Evolutionary conservation across 2,113 vertebrate genomes (phyloP).

Genomic region (Halcyon senegalensis): DNA sequence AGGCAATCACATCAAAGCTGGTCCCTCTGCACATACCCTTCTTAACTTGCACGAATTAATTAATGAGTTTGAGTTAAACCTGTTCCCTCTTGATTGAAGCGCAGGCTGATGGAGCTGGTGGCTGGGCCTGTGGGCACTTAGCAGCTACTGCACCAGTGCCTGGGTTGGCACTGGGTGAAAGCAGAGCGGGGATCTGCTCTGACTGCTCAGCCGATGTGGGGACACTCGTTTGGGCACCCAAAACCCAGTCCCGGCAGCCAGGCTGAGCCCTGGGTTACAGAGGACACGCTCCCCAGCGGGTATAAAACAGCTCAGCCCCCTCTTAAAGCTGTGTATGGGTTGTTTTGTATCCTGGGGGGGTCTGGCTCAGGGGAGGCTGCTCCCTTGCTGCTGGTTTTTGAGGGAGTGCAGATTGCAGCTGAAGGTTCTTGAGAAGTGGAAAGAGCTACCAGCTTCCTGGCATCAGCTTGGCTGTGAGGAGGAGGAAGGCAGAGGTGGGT

Average conservation of each 20-base stretch:
- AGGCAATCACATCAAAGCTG: conserved; percentile 1
- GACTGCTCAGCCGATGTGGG: background rate
- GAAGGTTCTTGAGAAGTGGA: background rate
- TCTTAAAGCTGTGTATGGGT: rapidly evolving
- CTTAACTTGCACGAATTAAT: conserved; percentile 1
- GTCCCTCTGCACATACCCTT: background rate
- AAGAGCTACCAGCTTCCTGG: background rate
- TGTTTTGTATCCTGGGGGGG: background rate
- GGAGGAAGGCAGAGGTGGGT: background rate
- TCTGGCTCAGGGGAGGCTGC: background rate
- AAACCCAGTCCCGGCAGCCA: background rate
- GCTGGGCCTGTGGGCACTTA: background rate
- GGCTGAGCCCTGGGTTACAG: background rate
- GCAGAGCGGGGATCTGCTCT: background rate
- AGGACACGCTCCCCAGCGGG: background rate
- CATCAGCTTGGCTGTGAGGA: background rate
- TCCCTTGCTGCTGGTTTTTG: background rate
- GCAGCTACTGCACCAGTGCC: background rate
- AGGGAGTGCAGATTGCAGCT: background rate
- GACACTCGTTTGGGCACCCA: background rate
- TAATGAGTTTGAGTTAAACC: background rate
- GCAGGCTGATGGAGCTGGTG: rapidly evolving
- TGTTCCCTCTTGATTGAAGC: background rate
- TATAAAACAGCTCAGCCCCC: background rate
- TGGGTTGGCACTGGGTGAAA: background rate